Conservation (phyloP, 2,797 vertebrate species). For the Lophius americanus region DNA sequence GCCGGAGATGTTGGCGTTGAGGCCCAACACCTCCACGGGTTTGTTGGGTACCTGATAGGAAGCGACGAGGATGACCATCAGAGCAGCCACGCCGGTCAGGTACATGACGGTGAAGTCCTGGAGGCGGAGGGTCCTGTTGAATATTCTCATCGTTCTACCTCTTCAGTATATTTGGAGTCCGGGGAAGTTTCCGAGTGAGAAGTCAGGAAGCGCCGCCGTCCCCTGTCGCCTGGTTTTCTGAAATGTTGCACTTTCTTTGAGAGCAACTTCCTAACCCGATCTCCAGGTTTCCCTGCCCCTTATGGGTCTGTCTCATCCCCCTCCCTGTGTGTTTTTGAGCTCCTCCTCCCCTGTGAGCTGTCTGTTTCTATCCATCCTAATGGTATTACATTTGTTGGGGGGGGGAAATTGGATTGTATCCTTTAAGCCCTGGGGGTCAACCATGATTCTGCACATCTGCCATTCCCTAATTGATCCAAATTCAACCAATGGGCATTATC, state of each 20-base stretch:
- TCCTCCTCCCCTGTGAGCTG: constrained; percentile 72
- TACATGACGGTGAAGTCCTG: constrained; percentile 91
- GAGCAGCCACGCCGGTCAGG: constrained; percentile 84
- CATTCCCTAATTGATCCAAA: constrained; percentile 86
- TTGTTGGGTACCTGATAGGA: constrained; percentile 83
- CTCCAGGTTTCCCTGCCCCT: constrained; percentile 15
- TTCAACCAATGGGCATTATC: constrained; percentile 87
- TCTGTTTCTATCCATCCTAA: constrained; percentile 82
- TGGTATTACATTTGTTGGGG: constrained; percentile 87
- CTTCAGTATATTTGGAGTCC: constrained; percentile 14
- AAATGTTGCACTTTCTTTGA: constrained; percentile 21
- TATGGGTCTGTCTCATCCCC: constrained; percentile 27
- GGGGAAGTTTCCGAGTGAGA: neutral
- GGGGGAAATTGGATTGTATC: constrained; percentile 88
- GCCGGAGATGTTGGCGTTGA: neutral
- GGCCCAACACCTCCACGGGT: constrained; percentile 78
- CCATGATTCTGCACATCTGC: constrained; percentile 80
- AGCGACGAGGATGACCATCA: constrained; percentile 91
- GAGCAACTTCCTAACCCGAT: constrained; percentile 13
- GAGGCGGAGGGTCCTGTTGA: constrained; percentile 80
- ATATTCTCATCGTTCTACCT: constrained; percentile 63
- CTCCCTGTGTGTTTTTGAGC: constrained; percentile 86
- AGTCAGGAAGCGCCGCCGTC: neutral
- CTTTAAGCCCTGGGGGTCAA: constrained; percentile 83
- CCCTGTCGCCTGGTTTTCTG: constrained; percentile 21